Base-by-base conservation (phyloP, 2,797 vertebrate genomes). In the Bovichtus diacanthus region DNA sequence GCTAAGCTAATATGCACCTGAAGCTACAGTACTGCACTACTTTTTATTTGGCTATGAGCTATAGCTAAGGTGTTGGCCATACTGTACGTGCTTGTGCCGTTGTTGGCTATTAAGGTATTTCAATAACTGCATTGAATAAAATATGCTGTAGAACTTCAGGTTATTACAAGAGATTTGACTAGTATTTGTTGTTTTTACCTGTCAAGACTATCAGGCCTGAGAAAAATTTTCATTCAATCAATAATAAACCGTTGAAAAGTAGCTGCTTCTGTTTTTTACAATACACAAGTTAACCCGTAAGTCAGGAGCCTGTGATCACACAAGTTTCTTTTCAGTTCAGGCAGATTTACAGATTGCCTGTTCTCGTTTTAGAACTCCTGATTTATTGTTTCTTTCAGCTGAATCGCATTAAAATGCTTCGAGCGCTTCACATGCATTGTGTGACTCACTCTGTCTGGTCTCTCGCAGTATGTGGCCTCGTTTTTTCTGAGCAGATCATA, bases 401-500 rank as follows among this genome's bases (percentile, higher is more conserved):
- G 29, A 74, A 64, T 80, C 10, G 7, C 49, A 27, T 25, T 34
- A 43, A 83, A 80, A 58, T 3, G 31, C 77, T 78, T 31, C 9
- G 10, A 74, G 49, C 34, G 16, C 62, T 60, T 21, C 38, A 71
- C 51, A 71, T 55, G 19, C 63, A 69, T 31, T 21, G 19, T 73
- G 72, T 19, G 16, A 49, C 69, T 55, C 25, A 61, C 75, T 82
- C 68, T 55, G 53, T 78, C 70, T 82, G 55, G 39, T 84, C 65
- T 74, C 36, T 82, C 21, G 0, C 46, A 73, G 53, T 55, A 47
- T 74, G 76, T 74, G 69, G 76, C 82, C 68, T 83, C 43, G 62
- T 77, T 69, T 39, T 66, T 80, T 69, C 25, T 56, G 38, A 50
- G n/a, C 43, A 53, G 25, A 70, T 65, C 41, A 71, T 46, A 66